Base-by-base conservation (phyloP, 2,888 invertebrate genomes). In the Scaptomyza parva region DNA sequence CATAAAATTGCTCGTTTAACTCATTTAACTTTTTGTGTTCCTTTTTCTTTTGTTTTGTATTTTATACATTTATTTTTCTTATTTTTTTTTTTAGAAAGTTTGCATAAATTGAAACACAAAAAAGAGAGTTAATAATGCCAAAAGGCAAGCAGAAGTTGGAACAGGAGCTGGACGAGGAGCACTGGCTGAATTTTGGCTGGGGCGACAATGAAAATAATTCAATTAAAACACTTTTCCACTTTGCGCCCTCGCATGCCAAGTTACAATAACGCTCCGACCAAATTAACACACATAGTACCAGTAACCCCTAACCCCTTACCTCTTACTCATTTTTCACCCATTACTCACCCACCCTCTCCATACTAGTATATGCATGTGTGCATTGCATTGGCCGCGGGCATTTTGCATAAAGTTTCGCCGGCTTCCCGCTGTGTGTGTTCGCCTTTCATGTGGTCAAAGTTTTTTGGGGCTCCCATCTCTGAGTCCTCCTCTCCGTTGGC, bases 181-280 rank as follows among this genome's bases (percentile, higher is more conserved):
- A n/a, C n/a, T n/a, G n/a, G 43, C 26, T 26, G 44, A 9, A 30
- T 60, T 74, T 73, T 40, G 52, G 51, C 66, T 59, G 65, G 68
- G 74, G 70, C 78, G 88, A 88, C 89, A 89, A 87, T 87, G 90
- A 82, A 89, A 89, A 90, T 90, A 90, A 90, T 90, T 90, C 90
- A 90, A 90, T 90, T 90, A 90, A 90, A 90, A 90, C 89, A 89
- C 90, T 90, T 90, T 89, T 85, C 76, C 88, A 88, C 70, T 83
- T 83, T 57, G 60, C 57, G 60, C 71, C 83, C 67, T 76, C 63
- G 89, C 88, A 90, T 89, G 90, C 80, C 86, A 90, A 88, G 84
- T 87, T 78, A 86, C 90, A 90, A 90, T 90, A 90, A 89, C 86
- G 86, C 54, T 48, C 78, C 76, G 83, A 86, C 88, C 77, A 78